A percentile compares a stretch with the other conserved stretches of the same genome.
Evolutionary conservation across 2,797 vertebrate genomes (phyloP).

Genomic region (Liasis olivaceus): DNA sequence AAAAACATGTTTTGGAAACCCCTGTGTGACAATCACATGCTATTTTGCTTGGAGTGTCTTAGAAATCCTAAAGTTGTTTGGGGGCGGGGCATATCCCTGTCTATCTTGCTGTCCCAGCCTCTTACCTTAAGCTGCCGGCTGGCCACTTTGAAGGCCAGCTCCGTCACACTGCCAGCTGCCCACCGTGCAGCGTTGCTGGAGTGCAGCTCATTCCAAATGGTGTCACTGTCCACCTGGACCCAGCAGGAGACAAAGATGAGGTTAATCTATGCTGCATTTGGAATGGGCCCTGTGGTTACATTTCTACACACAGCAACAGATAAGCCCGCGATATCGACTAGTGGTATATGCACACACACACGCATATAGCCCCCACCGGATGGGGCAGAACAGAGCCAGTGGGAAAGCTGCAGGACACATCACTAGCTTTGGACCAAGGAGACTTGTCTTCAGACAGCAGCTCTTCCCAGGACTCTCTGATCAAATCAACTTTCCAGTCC

Average conservation of each 20-base stretch:
- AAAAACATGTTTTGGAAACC: background rate
- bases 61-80: background rate
- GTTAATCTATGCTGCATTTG: background rate
- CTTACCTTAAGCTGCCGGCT: constrained; percentile 91
- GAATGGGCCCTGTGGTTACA: background rate
- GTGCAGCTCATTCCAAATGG: constrained; percentile 96
- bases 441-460: background rate
- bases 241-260: background rate
- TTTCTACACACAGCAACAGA: background rate
- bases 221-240: constrained; percentile 88
- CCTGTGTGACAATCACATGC: background rate
- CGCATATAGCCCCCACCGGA: background rate
- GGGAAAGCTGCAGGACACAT: background rate
- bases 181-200: constrained; percentile 92
- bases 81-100: background rate
- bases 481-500: background rate
- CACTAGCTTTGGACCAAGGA: background rate
- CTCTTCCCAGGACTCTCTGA: background rate
- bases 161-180: constrained; percentile 91
- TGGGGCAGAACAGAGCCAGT: background rate
- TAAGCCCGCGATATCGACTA: background rate
- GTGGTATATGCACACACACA: background rate
- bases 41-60: background rate
- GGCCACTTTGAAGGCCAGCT: constrained; percentile 91
- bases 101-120: fast-evolving